These are phyloP conservation scores for Sylvilagus floridanus DNA, from an alignment of 2,797 vertebrate genomes.

Conservation along the genomic window DNA sequence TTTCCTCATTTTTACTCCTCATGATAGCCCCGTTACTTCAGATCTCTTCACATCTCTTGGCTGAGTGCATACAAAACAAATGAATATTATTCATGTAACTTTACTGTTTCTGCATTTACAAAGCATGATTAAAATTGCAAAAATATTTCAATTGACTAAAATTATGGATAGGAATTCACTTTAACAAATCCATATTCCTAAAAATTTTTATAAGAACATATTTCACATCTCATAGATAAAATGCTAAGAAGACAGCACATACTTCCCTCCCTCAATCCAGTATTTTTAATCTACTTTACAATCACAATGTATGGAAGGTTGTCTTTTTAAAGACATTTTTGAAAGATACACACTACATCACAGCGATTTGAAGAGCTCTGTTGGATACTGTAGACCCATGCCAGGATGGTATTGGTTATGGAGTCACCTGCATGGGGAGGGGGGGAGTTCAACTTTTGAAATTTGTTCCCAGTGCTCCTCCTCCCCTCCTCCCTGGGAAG, in stretches of 20 bases:
- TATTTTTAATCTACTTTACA: constrained; percentile 16
- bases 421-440: constrained; percentile 8
- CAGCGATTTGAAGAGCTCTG: constrained; percentile 65
- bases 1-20: neutral
- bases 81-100: neutral
- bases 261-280: too few species aligned
- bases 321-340: neutral
- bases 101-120: neutral
- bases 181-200: neutral
- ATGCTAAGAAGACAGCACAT: too few species aligned
- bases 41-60: neutral
- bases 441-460: constrained; percentile 56
- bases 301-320: neutral
- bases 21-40: neutral
- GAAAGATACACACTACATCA: neutral
- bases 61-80: neutral
- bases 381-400: constrained; percentile 43
- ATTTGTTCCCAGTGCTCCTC: neutral
- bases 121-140: neutral
- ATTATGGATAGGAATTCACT: neutral
- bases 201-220: too few species aligned
- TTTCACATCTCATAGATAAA: too few species aligned
- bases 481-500: neutral
- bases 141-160: too few species aligned
- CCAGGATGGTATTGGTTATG: neutral